Evolutionary conservation across 2,888 invertebrate genomes (phyloP).

Genomic region (Pseudococcus jackbeardsleyi): DNA sequence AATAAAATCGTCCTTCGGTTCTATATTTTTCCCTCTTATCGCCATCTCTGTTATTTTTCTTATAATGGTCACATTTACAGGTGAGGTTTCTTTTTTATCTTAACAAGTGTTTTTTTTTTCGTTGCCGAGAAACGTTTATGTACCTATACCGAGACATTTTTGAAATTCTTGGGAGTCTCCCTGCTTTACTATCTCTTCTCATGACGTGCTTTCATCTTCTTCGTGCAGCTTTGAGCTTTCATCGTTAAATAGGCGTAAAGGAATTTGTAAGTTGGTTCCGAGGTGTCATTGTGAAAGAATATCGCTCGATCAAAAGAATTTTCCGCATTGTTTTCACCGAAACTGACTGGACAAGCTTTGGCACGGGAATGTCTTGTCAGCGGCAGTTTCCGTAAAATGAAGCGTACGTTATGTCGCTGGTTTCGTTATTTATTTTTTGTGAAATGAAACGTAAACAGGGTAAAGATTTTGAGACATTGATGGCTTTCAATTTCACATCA

Average conservation of each 20-base stretch:
- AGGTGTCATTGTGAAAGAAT: background rate
- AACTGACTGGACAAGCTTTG: background rate
- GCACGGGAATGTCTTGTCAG: background rate
- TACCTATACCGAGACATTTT: background rate
- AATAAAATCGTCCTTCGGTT: background rate
- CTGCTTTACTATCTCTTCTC: background rate
- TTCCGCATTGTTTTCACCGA: background rate
- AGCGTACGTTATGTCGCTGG: background rate
- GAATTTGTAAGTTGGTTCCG: background rate
- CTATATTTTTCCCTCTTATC: background rate
- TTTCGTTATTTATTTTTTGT: background rate
- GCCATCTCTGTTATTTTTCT: background rate
- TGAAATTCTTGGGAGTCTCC: background rate
- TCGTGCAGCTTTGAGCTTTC: background rate
- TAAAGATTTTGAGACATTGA: background rate
- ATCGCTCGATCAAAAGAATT: background rate
- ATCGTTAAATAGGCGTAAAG: background rate
- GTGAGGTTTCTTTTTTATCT: background rate
- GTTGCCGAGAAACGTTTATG: background rate
- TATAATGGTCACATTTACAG: background rate
- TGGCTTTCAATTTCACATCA: too few species aligned
- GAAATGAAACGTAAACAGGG: background rate
- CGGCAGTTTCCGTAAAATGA: background rate
- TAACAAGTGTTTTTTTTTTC: background rate
- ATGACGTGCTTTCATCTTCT: background rate